A percentile compares a stretch with the other conserved stretches of the same genome.
phyloP scores from a whole-genome alignment of 2,113 vertebrate species.

The Symphodus melops region DNA sequence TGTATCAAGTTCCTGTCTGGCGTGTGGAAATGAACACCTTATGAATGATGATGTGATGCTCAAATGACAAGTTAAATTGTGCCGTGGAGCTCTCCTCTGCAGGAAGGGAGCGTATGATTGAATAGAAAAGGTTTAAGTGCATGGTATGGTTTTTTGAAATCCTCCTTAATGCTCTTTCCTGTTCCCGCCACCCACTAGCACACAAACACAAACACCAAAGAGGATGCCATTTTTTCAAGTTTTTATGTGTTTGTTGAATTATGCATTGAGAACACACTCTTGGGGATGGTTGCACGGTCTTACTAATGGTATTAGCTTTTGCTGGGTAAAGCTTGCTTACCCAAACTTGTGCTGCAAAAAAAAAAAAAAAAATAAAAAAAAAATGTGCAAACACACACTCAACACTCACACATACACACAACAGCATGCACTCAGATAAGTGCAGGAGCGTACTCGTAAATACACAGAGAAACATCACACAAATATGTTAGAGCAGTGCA shows the following conservation, averaged over 20 bases:
- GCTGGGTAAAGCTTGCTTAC: slow-evolving; percentile 53
- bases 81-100: background rate
- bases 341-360: background rate
- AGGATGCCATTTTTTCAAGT: slow-evolving; percentile 26
- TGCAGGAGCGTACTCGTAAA: slow-evolving; percentile 12
- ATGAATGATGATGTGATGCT: slow-evolving; percentile 26
- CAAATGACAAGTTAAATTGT: slow-evolving; percentile 33
- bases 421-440: slow-evolving; percentile 16
- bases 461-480: slow-evolving; percentile 9
- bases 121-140: slow-evolving; percentile 19
- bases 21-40: slow-evolving; percentile 15
- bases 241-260: slow-evolving; percentile 71
- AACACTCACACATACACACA: slow-evolving; percentile 9
- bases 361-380: background rate
- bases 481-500: slow-evolving; percentile 17
- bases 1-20: background rate
- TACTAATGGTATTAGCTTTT: slow-evolving; percentile 59
- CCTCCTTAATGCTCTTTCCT: slow-evolving; percentile 14
- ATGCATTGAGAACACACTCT: slow-evolving; percentile 65
- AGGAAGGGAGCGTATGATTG: background rate
- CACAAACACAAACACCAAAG: slow-evolving; percentile 46
- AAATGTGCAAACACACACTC: slow-evolving; percentile 1
- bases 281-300: slow-evolving; percentile 52
- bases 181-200: slow-evolving; percentile 22
- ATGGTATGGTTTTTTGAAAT: slow-evolving; percentile 34